Evolutionary conservation across 92 coral and sea anemone genomes (phyloP).

Genomic region (Siderastrea siderea): DNA sequence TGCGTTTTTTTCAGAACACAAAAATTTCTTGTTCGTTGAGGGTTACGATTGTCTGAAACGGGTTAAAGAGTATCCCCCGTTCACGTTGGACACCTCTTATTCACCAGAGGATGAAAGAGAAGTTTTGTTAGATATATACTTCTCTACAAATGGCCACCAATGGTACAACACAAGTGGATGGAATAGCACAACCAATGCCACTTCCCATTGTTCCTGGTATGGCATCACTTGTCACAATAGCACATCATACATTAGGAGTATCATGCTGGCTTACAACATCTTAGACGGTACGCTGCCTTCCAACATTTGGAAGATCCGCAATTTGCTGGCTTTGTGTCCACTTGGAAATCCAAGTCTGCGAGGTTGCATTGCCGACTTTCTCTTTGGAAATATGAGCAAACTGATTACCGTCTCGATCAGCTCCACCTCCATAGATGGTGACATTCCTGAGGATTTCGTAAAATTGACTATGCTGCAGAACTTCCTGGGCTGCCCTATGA

Average conservation of each 20-base stretch:
- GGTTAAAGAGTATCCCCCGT: not conserved
- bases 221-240: constrained; percentile 65
- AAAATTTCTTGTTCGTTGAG: constrained; percentile 6
- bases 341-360: constrained; percentile 46
- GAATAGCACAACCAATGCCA: constrained; percentile 41
- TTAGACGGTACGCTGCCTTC: constrained; percentile 61
- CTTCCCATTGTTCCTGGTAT: constrained; percentile 70
- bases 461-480: constrained; percentile 43
- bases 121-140: no score
- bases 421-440: constrained; percentile 27
- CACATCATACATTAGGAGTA: constrained; percentile 52
- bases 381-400: constrained; percentile 66
- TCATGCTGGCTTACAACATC: constrained; percentile 58
- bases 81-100: constrained; percentile 58
- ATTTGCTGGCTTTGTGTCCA: constrained; percentile 60
- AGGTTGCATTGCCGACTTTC: constrained; percentile 50
- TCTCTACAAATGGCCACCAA: no score
- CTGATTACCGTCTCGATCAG: constrained; percentile 28
- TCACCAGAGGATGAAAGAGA: constrained; percentile 68
- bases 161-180: constrained; percentile 39
- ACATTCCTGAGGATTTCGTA: constrained; percentile 45
- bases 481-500: constrained; percentile 53
- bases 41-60: constrained; percentile 52
- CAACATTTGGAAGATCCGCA: constrained; percentile 68
- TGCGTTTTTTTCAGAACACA: constrained; percentile 20